These are phyloP conservation scores for Psilopogon haemacephalus DNA, from an alignment of 2,113 vertebrate genomes.

Conservation along the genomic window DNA sequence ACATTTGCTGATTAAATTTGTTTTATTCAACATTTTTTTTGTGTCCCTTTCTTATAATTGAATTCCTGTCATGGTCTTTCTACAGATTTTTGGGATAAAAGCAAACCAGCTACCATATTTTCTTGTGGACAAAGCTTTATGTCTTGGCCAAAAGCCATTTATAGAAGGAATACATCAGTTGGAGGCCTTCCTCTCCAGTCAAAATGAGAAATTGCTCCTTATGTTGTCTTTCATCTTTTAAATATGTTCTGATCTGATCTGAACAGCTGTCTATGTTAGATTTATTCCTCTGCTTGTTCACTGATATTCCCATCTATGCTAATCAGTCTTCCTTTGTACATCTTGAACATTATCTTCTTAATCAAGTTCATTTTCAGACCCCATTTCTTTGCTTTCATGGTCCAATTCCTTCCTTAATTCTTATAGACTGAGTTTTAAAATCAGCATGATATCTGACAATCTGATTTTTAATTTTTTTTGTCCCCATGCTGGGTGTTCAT, in stretches of 20 bases:
- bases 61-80: not conserved
- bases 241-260: conserved; percentile 50
- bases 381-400: conserved; percentile 40
- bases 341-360: conserved; percentile 48
- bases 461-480: not conserved
- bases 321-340: conserved; percentile 56
- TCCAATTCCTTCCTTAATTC: conserved; percentile 36
- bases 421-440: conserved; percentile 18
- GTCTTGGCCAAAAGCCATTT: conserved; percentile 52
- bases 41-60: not conserved
- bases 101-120: conserved; percentile 44
- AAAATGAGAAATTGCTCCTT: conserved; percentile 55
- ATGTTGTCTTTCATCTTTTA: conserved; percentile 65
- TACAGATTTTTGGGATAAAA: conserved; percentile 38
- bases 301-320: conserved; percentile 32
- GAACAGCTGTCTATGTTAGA: conserved; percentile 48
- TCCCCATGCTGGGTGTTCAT: not conserved
- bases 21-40: conserved; percentile 11
- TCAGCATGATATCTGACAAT: not conserved
- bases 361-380: conserved; percentile 60
- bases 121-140: not conserved
- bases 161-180: conserved; percentile 32
- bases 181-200: conserved; percentile 51
- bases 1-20: not conserved
- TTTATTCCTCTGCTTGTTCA: conserved; percentile 50